A percentile compares a stretch with the other conserved stretches of the same genome.
Evolutionary conservation across 2,888 invertebrate species (phyloP).

Genomic region (Amphipyra tragopoginis): DNA sequence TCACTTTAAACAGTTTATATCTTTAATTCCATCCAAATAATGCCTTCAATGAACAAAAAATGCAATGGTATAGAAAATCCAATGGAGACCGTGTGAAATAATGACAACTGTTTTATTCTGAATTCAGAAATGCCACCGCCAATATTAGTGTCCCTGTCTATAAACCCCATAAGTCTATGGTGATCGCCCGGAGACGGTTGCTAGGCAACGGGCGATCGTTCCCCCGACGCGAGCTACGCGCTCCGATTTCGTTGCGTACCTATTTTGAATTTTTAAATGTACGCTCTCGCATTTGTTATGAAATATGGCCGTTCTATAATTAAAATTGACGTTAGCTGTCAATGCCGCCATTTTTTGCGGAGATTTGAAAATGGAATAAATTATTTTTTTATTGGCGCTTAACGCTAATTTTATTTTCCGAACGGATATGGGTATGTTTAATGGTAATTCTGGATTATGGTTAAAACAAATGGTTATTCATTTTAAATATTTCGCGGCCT

Average conservation of each 20-base stretch:
- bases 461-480: too few species aligned
- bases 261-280: constrained; percentile 63
- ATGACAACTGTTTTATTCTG: too few species aligned
- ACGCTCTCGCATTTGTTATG: constrained; percentile 41
- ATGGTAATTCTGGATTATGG: too few species aligned
- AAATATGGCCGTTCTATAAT: constrained; percentile 49
- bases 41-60: too few species aligned
- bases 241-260: constrained; percentile 64
- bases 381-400: constrained; percentile 34
- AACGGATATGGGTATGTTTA: too few species aligned
- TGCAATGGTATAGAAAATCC: too few species aligned
- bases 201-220: constrained; percentile 76
- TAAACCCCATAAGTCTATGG: constrained; percentile 50
- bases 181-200: constrained; percentile 70
- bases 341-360: constrained; percentile 31
- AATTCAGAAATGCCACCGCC: neutral
- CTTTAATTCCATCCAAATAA: too few species aligned
- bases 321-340: constrained; percentile 55
- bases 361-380: constrained; percentile 41
- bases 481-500: too few species aligned
- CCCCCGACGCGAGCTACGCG: constrained; percentile 65
- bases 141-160: constrained; percentile 18
- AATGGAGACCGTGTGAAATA: too few species aligned
- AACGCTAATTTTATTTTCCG: neutral
- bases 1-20: too few species aligned